phyloP scores from a whole-genome alignment of 2,113 vertebrate genomes.

The Piprites chloris region DNA sequence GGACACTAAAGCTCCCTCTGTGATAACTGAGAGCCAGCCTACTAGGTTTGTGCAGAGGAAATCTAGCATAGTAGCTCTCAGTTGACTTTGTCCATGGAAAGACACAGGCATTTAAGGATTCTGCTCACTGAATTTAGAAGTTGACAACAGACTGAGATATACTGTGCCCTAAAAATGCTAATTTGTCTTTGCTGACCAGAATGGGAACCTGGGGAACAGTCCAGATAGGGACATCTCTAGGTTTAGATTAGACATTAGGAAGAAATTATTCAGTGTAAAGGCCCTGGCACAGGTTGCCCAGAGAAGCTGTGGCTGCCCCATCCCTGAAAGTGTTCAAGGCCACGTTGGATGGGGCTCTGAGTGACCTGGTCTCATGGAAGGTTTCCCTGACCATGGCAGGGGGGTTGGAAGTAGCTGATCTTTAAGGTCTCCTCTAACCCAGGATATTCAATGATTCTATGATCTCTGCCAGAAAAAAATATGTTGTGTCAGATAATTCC shows the following conservation, averaged over 20 bases:
- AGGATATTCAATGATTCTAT: background rate
- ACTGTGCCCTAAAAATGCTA: background rate
- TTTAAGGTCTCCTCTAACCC: background rate
- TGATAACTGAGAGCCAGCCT: background rate
- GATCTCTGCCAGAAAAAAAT: background rate
- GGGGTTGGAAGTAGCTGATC: background rate
- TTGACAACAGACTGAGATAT: background rate
- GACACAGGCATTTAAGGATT: background rate
- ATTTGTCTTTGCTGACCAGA: background rate
- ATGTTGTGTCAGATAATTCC: background rate
- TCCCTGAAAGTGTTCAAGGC: background rate
- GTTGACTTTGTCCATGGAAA: background rate
- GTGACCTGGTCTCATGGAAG: background rate
- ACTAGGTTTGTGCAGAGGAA: background rate
- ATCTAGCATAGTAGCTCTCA: background rate
- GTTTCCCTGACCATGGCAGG: background rate
- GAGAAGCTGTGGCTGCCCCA: background rate
- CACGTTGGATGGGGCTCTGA: background rate
- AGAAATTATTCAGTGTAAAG: background rate
- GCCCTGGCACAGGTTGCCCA: background rate
- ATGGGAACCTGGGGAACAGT: background rate
- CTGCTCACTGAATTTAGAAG: background rate
- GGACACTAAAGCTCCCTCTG: background rate
- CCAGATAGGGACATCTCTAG: background rate
- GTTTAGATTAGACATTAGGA: background rate